Evolutionary conservation across 2,113 vertebrate genomes (phyloP), one percentile per base, ranked within the genome.

Genomic region (Neolamprologus sp.): DNA sequence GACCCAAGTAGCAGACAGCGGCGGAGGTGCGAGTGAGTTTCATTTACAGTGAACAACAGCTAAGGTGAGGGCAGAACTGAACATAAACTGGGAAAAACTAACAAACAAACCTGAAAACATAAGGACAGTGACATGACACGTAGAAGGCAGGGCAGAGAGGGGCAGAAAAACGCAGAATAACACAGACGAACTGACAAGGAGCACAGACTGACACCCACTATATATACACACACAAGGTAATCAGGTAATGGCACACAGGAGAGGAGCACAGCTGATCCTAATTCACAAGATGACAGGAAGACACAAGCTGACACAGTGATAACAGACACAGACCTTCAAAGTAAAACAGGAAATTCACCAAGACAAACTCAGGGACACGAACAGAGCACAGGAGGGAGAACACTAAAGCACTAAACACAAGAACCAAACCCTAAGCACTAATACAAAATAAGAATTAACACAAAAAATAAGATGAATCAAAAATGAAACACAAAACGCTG

Each of bases 1-100:
- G 57, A 60, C 8, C 8, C 57, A 0, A 58, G 2, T 30, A 17
- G 26, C 57, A 58, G 8, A 60, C 57, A 60, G 57, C 1, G 1
- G 14, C 0, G 0, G 57, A 17, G 0, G 0, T 60, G 57, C 1
- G 14, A 60, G 8, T 60, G 28, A 60, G 57, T 60, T 60, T 60
- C 0, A 60, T 60, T 30, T 60, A 60, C 26, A 58, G 57, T 17
- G 26, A 58, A 58, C 14, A 60, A 60, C 0, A 60, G 5, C 57
- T 6, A 58, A 60, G 57, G 26, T 60, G 57, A 30, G 26, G 3
- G 26, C 14, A 30, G 26, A 60, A 17, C 26, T 17, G 14, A 60
- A 30, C 14, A 60, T 60, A 17, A 17, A 30, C 3, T 60, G 57
- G 57, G 57, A 30, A 30, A 58, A 30, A 30, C 57, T 17, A 58